Conservation (phyloP, 2,888 invertebrate genomes). For the Peribatodes rhomboidaria region DNA sequence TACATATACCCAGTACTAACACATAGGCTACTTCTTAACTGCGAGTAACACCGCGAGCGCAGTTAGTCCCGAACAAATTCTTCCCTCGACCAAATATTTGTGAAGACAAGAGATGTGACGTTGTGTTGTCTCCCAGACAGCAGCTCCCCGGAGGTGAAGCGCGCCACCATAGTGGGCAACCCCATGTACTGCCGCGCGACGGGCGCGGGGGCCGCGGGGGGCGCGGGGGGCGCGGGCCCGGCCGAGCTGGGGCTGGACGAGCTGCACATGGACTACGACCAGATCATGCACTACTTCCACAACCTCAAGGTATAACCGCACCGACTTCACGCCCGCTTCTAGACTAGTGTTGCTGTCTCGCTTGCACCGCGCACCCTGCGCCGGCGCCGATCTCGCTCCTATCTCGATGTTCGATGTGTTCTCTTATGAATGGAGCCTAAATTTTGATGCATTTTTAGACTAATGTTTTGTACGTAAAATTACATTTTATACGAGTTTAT, state of each 20-base stretch:
- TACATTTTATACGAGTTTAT: constrained; percentile 77
- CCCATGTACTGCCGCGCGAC: constrained; percentile 92
- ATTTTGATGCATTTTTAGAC: constrained; percentile 83
- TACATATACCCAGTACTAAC: too few species aligned
- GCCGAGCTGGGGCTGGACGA: constrained; percentile 92
- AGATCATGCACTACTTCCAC: constrained; percentile 99
- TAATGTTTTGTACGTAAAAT: constrained; percentile 75
- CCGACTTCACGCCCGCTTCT: constrained; percentile 77
- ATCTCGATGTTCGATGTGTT: constrained; percentile 73
- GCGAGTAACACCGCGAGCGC: too few species aligned
- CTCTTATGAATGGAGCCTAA: constrained; percentile 84
- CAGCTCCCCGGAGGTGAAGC: constrained; percentile 89
- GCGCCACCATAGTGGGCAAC: constrained; percentile 95
- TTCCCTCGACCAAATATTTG: background rate
- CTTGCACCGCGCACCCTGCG: constrained; percentile 70
- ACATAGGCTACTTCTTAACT: too few species aligned
- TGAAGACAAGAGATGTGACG: background rate
- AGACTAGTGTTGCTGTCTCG: constrained; percentile 81
- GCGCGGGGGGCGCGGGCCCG: constrained; percentile 69
- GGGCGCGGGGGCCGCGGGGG: constrained; percentile 69
- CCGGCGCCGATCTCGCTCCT: constrained; percentile 52
- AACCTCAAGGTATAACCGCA: constrained; percentile 94
- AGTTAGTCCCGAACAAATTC: background rate
- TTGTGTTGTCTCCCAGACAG: constrained; percentile 57
- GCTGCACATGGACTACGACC: constrained; percentile 98